Evolutionary conservation across 2,113 vertebrate genomes (phyloP).

Genomic region (Sylvia atricapilla): DNA sequence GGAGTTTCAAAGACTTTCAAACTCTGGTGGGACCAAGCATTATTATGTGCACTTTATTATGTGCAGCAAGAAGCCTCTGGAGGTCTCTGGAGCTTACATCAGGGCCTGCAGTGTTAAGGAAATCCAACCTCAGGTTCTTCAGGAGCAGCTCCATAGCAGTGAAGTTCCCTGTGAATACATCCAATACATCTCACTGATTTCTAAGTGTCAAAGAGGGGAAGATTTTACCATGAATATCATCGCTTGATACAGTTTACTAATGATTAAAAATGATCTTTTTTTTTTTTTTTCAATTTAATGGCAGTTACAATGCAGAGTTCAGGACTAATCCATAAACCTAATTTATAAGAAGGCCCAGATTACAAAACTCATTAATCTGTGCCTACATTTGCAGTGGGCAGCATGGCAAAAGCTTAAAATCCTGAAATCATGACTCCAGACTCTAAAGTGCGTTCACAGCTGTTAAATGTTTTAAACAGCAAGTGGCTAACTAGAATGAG

Average conservation of each 20-base stretch:
- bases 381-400: neutral
- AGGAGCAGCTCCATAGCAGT: neutral
- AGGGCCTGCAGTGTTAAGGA: neutral
- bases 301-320: neutral
- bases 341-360: neutral
- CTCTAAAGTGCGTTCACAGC: neutral
- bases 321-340: neutral
- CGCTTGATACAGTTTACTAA: neutral
- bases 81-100: neutral
- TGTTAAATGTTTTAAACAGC: conserved; percentile 9
- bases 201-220: neutral
- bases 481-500: neutral
- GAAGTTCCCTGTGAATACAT: neutral
- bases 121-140: neutral
- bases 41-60: too few species aligned
- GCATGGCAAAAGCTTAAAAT: neutral
- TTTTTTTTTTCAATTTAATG: neutral
- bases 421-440: neutral
- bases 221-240: neutral
- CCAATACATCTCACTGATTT: neutral
- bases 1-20: neutral
- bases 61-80: neutral
- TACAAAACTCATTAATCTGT: neutral
- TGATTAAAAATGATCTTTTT: neutral
- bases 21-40: neutral